phyloP scores from a whole-genome alignment of 2,888 invertebrate genomes.

The Lycocerus yunnanus region DNA sequence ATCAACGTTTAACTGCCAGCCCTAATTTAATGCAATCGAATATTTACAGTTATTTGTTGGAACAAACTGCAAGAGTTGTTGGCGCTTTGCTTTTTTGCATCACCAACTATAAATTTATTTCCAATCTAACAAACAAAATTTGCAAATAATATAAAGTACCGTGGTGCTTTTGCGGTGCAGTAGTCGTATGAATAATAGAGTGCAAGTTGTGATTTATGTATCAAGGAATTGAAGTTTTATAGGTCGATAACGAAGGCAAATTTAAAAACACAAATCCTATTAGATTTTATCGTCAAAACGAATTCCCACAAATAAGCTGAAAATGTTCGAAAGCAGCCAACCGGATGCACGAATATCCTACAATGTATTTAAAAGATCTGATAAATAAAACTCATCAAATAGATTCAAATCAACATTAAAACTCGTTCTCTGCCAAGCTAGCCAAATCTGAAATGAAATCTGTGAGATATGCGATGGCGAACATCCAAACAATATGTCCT shows the following conservation, averaged over 20 bases:
- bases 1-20: slow-evolving; percentile 30
- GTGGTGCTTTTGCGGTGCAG: slow-evolving; percentile 15
- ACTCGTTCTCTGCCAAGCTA: slow-evolving; percentile 42
- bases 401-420: slow-evolving; percentile 57
- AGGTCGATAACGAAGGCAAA: slow-evolving; percentile 45
- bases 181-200: slow-evolving; percentile 38
- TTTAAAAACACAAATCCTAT: slow-evolving; percentile 49
- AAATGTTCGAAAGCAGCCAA: slow-evolving; percentile 35
- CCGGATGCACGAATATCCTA: slow-evolving; percentile 30
- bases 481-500: slow-evolving; percentile 55
- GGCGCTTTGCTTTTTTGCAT: slow-evolving; percentile 4
- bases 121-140: slow-evolving; percentile 31
- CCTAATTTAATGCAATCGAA: slow-evolving; percentile 27
- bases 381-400: slow-evolving; percentile 57
- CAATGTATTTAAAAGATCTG: slow-evolving; percentile 45
- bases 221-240: slow-evolving; percentile 43
- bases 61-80: slow-evolving; percentile 27
- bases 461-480: slow-evolving; percentile 51
- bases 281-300: slow-evolving; percentile 45
- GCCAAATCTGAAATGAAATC: slow-evolving; percentile 56
- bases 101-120: slow-evolving; percentile 17
- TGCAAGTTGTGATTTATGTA: slow-evolving; percentile 43
- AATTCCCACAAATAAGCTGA: slow-evolving; percentile 47
- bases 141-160: slow-evolving; percentile 31
- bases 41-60: slow-evolving; percentile 28